These are phyloP conservation scores for Embidobia sp. DNA, from an alignment of 2,888 invertebrate genomes.

Conservation along the genomic window DNA sequence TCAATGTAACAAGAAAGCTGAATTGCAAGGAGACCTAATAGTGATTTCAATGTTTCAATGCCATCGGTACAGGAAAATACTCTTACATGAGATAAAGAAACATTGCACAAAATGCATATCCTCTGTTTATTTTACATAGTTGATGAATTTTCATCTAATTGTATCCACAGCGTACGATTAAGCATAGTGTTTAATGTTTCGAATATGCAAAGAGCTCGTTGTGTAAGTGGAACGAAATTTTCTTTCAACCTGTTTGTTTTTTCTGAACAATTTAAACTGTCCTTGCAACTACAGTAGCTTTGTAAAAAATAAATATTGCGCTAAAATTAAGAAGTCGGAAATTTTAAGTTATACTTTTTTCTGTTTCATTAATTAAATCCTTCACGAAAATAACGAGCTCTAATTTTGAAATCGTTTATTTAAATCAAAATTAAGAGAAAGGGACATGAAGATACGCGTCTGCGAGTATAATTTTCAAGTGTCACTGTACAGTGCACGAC, in stretches of 20 bases:
- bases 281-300: too few relatives aligned
- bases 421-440: conserved; percentile 73
- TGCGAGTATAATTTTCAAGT: conserved; percentile 55
- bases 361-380: background rate
- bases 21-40: conserved; percentile 17
- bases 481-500: too few relatives aligned
- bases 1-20: too few relatives aligned
- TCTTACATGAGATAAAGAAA: conserved; percentile 72
- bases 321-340: too few relatives aligned
- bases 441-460: conserved; percentile 29
- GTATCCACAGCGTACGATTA: conserved; percentile 68
- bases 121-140: conserved; percentile 74
- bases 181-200: conserved; percentile 64
- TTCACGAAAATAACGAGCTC: conserved; percentile 33
- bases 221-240: conserved; percentile 10
- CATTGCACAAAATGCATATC: conserved; percentile 79
- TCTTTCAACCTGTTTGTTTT: too few relatives aligned
- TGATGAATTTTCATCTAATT: conserved; percentile 70
- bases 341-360: too few relatives aligned
- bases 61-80: conserved; percentile 49
- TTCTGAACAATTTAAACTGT: too few relatives aligned
- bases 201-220: conserved; percentile 60
- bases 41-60: conserved; percentile 57
- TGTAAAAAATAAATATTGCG: too few relatives aligned
- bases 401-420: conserved; percentile 64